Base-by-base conservation (phyloP, 2,113 vertebrate genomes). In the Hippocampus abdominalis region DNA sequence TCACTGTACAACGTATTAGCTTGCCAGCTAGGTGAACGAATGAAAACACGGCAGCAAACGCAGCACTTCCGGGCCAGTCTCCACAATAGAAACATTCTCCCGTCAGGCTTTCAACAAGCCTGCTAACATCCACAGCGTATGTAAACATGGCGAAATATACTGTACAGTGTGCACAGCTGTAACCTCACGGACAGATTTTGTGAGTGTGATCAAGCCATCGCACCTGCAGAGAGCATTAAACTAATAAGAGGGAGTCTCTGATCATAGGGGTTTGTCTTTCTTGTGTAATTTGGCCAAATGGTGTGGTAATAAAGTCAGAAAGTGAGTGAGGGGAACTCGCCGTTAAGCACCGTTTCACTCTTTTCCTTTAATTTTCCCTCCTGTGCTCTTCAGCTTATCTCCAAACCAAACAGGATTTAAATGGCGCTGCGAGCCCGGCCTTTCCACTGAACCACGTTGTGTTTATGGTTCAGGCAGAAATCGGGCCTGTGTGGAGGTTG, bases 201-300 rank as follows among this genome's bases (percentile, higher is more conserved):
- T 44, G 67, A 71, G 56, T 62, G 57, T 66, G 49, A 81, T 64
- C 36, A 73, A 68, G 49, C 32, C 72, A 68, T 82, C 73, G 70
- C 67, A 73, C 57, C 67, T 76, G 73, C 74, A 78, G 79, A 70
- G 77, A 74, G 70, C 81, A 86, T 86, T 80, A 83, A 90, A 84
- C 86, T 84, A 88, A 87, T 81, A 85, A 85, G 80, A 84, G 81
- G 81, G 79, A 76, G 49, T 74, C 61, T 42, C 73, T 46, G 74
- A 90, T 90, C 81, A 85, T 81, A 77, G 81, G 83, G 82, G 62
- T 76, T 88, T 81, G 81, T 83, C 78, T 85, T 85, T 90, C 83
- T 84, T 89, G 87, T 89, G 89, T 88, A 88, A 90, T 91, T 89
- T 90, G 84, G 89, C 89, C 88, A 89, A 85, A 92, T 88, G 86